Evolutionary conservation across 2,113 vertebrate genomes (phyloP).

Genomic region (Seriola dumerili): DNA sequence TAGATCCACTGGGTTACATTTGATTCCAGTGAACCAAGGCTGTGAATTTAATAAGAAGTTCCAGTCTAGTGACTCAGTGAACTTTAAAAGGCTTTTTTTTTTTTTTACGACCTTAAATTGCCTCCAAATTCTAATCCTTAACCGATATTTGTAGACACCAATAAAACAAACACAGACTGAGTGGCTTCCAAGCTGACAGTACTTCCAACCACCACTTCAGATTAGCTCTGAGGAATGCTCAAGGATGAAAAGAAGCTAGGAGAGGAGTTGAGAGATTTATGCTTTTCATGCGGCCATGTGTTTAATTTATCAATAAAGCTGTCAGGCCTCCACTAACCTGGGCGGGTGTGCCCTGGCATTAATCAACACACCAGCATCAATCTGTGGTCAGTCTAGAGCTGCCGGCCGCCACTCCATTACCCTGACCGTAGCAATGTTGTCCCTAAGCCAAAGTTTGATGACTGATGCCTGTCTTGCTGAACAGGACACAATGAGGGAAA

Average conservation of each 20-base stretch:
- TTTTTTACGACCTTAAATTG: constrained; percentile 26
- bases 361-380: constrained; percentile 79
- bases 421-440: constrained; percentile 68
- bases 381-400: constrained; percentile 64
- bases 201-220: constrained; percentile 52
- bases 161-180: constrained; percentile 46
- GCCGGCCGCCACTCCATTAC: constrained; percentile 68
- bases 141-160: constrained; percentile 21
- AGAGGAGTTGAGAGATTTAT: constrained; percentile 74
- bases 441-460: constrained; percentile 66
- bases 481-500: constrained; percentile 47
- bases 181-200: constrained; percentile 27
- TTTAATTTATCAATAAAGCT: constrained; percentile 85
- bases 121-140: constrained; percentile 20
- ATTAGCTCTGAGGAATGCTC: constrained; percentile 58
- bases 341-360: constrained; percentile 73
- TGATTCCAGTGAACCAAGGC: constrained; percentile 36
- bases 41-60: constrained; percentile 56
- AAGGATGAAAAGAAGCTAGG: constrained; percentile 32
- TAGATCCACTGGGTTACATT: constrained; percentile 26
- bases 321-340: constrained; percentile 78
- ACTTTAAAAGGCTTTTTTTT: constrained; percentile 35
- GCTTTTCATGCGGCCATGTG: constrained; percentile 71
- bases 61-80: constrained; percentile 26
- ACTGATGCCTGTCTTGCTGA: constrained; percentile 45